These are phyloP conservation scores for Drosophila pruinosa DNA, from an alignment of 1,140 invertebrate genomes.

Conservation along the genomic window DNA sequence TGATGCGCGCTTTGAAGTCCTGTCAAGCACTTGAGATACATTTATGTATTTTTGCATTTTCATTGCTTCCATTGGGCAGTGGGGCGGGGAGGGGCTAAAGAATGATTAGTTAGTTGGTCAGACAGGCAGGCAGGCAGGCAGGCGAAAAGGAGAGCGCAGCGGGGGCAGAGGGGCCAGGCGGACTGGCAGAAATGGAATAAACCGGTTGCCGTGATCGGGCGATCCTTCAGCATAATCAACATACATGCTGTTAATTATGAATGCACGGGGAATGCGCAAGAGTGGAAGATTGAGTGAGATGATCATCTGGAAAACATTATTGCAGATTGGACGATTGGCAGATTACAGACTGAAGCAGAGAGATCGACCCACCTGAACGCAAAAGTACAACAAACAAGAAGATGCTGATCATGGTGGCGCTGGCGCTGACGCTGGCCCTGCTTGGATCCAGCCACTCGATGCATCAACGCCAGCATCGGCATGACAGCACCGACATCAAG, in stretches of 20 bases:
- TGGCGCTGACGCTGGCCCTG: conserved; percentile 35
- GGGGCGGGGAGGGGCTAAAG: conserved; percentile 42
- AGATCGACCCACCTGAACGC: conserved; percentile 10
- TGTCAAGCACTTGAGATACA: conserved; percentile 80
- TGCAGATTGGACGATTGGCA: conserved; percentile 48
- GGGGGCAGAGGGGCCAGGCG: not conserved
- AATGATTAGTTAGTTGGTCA: conserved; percentile 79
- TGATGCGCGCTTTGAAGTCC: conserved; percentile 79
- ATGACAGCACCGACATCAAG: conserved; percentile 66
- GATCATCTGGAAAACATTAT: conserved; percentile 58
- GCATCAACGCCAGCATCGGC: conserved; percentile 57
- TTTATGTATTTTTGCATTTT: conserved; percentile 80
- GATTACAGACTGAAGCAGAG: conserved; percentile 18
- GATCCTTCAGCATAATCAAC: conserved; percentile 75
- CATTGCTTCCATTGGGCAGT: conserved; percentile 48
- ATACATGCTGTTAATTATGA: conserved; percentile 72
- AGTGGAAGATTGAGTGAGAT: conserved; percentile 13
- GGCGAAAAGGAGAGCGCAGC: conserved; percentile 49
- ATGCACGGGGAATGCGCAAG: conserved; percentile 45
- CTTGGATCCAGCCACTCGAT: conserved; percentile 19
- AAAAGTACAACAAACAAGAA: conserved; percentile 10
- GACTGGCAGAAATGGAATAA: conserved; percentile 58
- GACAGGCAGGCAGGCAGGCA: not conserved
- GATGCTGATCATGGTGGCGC: conserved; percentile 45
- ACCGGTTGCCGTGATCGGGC: conserved; percentile 61